Evolutionary conservation across 2,113 vertebrate genomes (phyloP), one percentile per base, ranked within the genome.

Genomic region (Micromys minutus): DNA sequence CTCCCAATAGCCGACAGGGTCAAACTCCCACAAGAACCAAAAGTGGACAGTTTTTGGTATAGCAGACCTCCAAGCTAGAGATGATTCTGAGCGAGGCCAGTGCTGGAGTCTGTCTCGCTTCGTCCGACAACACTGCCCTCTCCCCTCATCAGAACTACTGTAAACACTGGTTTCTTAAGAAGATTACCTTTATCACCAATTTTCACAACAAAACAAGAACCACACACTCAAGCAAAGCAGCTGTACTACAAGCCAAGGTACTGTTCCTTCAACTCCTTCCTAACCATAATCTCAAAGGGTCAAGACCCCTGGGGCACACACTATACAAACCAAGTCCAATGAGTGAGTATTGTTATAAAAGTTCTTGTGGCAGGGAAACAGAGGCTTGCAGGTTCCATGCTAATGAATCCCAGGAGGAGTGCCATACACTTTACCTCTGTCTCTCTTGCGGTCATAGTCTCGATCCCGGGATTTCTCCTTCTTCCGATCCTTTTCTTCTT

Each of bases 401-500:
- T 61, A 57, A 50, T 0, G 9, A 55, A 9, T 52, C 22, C 36
- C 0, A 24, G 65, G 21, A 75, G 72, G 24, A 3, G 65, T 1
- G n/a, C 76, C 4, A 1, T 7, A 45, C 31, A 24, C 39, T 2
- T 95, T 96, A 99, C 99, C 99, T 87, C 98, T 98, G 92, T 99
- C 99, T 97, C 98, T 98, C 91, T 97, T 98, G 81, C 98, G 98
- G 7, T 98, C 98, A 0, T 98, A 94, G 95, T 98, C 98, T 87
- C 98, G 97, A 59, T 99, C 99, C 95, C 98, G 98, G 0, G 92
- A 98, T 87, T 97, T 98, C 61, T 99, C 99, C 94, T 96, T 98
- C 69, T 99, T 99, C 69, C 97, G 98, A 47, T 98, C 99, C 63
- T 97, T 99, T 91, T 99, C 99, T 89, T 99, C 99, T 97, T 99